Conservation (phyloP, 2,113 vertebrate genomes). For the Zootoca vivipara region DNA sequence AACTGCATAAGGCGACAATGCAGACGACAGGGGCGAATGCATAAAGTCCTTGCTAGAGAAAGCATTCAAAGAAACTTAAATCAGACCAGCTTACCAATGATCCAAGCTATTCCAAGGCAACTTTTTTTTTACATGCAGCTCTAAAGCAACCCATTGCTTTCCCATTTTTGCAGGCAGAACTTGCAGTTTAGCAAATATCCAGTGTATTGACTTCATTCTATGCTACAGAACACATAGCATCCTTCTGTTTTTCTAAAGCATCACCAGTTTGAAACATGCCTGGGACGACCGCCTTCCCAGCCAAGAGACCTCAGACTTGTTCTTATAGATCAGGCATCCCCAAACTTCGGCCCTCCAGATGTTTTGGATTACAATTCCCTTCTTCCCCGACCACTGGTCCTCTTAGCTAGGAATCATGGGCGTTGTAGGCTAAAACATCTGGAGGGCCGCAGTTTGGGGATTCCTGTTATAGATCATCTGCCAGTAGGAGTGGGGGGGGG, state of each 20-base stretch:
- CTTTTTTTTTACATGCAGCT: background rate
- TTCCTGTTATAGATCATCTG: accelerated
- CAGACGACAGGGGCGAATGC: conserved; percentile 4
- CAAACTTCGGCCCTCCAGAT: too few species aligned
- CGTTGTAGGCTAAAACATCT: too few species aligned
- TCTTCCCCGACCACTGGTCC: too few species aligned
- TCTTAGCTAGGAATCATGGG: too few species aligned
- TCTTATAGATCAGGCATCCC: accelerated
- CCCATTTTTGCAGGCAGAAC: background rate
- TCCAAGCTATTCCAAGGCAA: conserved; percentile 8
- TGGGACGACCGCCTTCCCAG: background rate
- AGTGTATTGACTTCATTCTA: background rate
- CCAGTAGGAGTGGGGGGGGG: too few species aligned
- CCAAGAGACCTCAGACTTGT: background rate
- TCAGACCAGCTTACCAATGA: background rate
- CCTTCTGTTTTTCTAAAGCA: background rate
- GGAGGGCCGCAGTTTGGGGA: too few species aligned
- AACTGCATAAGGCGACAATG: conserved; percentile 14
- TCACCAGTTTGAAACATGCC: background rate
- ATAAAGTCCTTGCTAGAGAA: background rate
- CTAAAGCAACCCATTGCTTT: background rate
- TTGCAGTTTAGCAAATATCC: background rate
- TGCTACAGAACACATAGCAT: background rate
- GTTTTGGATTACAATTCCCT: too few species aligned
- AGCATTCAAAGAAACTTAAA: background rate